These are phyloP conservation scores for Neotragus moschatus DNA, from an alignment of 2,113 vertebrate species.

Conservation along the genomic window DNA sequence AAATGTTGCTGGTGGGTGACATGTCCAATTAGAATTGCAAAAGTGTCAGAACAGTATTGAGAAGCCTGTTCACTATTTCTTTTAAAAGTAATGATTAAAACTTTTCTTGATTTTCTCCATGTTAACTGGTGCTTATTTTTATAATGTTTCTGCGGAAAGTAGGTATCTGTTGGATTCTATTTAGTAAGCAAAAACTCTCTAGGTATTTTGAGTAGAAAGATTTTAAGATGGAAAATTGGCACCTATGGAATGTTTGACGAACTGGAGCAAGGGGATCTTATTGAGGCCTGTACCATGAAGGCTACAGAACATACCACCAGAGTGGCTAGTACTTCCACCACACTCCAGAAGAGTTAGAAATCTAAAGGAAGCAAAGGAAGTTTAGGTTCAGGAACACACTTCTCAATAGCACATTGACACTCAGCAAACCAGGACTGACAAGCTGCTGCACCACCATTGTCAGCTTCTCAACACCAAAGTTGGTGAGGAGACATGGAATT, in stretches of 20 bases:
- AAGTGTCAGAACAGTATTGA: not conserved
- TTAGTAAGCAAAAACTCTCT: not conserved
- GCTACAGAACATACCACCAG: not conserved
- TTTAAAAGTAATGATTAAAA: not conserved
- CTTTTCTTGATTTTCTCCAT: not conserved
- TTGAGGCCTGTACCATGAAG: not conserved
- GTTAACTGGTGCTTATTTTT: not conserved
- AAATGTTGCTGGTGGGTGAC: not conserved
- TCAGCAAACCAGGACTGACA: not conserved
- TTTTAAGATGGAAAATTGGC: not conserved
- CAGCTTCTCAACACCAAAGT: not conserved
- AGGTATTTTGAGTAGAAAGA: not conserved
- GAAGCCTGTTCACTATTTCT: not conserved
- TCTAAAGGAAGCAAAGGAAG: not conserved
- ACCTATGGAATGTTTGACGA: not conserved
- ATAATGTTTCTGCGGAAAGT: not conserved
- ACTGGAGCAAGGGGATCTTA: not conserved
- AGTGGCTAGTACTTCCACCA: not conserved
- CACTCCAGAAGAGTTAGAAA: not conserved
- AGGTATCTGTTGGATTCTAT: not conserved
- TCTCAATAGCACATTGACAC: not conserved
- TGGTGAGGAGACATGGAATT: not conserved
- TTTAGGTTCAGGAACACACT: not conserved
- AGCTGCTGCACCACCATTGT: not conserved
- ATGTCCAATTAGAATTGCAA: not conserved